Evolutionary conservation across 2,113 vertebrate species (phyloP).

Genomic region (Bos indicus): DNA sequence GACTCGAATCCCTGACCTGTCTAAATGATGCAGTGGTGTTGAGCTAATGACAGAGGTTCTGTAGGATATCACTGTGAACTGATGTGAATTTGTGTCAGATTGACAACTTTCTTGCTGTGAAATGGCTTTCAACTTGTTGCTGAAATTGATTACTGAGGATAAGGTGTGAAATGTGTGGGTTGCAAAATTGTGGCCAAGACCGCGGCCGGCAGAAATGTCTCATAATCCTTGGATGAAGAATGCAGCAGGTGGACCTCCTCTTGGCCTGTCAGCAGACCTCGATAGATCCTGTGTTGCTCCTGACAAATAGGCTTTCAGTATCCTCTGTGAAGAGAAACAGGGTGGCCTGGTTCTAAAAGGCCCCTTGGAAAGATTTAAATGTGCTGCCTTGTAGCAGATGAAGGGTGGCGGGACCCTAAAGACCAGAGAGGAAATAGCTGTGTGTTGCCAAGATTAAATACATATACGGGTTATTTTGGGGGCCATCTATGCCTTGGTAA

Average conservation of each 20-base stretch:
- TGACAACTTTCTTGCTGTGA: neutral
- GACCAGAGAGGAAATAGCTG: conserved; percentile 55
- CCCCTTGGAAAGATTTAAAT: conserved; percentile 55
- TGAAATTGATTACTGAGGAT: neutral
- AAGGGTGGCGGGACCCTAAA: conserved; percentile 26
- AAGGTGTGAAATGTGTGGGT: neutral
- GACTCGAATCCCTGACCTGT: neutral
- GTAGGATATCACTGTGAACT: neutral
- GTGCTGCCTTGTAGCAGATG: conserved; percentile 29
- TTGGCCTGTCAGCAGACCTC: neutral
- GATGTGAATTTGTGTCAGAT: neutral
- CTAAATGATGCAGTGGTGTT: neutral
- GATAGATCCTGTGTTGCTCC: neutral
- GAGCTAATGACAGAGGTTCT: neutral
- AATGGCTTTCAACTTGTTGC: neutral
- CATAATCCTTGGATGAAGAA: neutral
- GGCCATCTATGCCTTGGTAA: conserved; percentile 32
- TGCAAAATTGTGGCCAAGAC: neutral
- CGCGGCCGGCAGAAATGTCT: neutral
- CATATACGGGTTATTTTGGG: conserved; percentile 26
- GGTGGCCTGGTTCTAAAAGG: conserved; percentile 34
- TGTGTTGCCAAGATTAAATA: conserved; percentile 17
- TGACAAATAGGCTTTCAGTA: conserved; percentile 21
- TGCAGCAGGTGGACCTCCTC: conserved; percentile 28
- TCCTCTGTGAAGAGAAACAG: conserved; percentile 39